A percentile compares a stretch with the other conserved stretches of the same genome.
These are phyloP conservation scores for Dendrophyllia cribrosa DNA, from an alignment of 64 coral and sea anemone genomes.

Conservation along the genomic window DNA sequence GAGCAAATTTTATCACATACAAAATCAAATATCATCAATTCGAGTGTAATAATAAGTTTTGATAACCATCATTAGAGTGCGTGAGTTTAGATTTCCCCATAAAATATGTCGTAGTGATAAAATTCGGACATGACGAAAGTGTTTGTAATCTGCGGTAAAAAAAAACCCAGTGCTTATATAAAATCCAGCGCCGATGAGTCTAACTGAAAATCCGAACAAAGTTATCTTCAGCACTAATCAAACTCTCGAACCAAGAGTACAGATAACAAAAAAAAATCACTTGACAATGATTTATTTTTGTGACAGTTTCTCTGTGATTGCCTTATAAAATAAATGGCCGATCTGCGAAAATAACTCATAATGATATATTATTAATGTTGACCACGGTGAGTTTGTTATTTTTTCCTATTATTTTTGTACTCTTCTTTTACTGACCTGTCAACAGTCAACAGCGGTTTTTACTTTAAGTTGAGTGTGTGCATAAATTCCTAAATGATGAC, in stretches of 20 bases:
- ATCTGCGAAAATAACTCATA: not conserved
- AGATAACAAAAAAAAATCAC: not conserved
- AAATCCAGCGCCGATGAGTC: not conserved
- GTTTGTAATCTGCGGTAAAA: not conserved
- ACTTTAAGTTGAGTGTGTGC: no score
- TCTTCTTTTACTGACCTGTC: no score
- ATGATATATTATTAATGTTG: not conserved
- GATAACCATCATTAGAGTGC: not conserved
- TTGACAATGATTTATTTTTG: not conserved
- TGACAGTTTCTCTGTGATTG: not conserved
- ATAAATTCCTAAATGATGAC: no score
- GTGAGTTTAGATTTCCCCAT: not conserved
- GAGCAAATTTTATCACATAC: not conserved
- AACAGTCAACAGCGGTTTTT: no score
- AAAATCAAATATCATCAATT: constrained; percentile 18
- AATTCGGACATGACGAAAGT: not conserved
- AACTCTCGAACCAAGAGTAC: not conserved
- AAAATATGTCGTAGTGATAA: not conserved
- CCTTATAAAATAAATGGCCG: not conserved
- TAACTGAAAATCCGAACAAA: not conserved
- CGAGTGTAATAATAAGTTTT: constrained; percentile 11
- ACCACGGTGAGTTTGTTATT: not conserved
- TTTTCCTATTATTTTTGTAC: no score
- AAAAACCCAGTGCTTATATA: not conserved
- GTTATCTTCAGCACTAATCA: not conserved